Base-by-base conservation (phyloP, 2,888 invertebrate species). In the Rutpela maculata region DNA sequence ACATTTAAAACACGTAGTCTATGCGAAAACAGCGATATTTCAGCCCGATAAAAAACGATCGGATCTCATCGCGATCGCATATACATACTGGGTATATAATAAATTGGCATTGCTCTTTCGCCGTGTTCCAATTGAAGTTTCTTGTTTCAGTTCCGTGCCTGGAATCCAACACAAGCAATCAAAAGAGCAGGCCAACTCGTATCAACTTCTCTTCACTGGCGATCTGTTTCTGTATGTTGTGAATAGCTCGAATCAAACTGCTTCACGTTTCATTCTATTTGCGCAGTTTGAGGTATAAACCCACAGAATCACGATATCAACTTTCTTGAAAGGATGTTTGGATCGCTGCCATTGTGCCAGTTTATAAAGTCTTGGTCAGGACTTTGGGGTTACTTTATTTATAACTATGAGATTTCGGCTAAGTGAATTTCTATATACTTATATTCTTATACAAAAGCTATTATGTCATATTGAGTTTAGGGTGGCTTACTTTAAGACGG, bases 51-150 rank as follows among this genome's bases (percentile, higher is more conserved):
- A n/a, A 22, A 26, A 60, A 15, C 60, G 60, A 22, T 60, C 5
- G 7, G 26, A 22, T 15, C n/a, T 22, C 60, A 22, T 60, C 60
- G 15, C 11, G 12, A n/a, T 0, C 69, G 35, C 59, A 75, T 57
- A 55, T 66, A 18, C 15, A 55, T 68, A 76, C 60, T 43, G 66
- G 56, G 65, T 80, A 79, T 81, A 79, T 83, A 85, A 84, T 84
- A 84, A 84, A 86, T 86, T 83, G 84, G 84, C 81, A 83, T 84
- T 84, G 84, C 83, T 83, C 82, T 82, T 84, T 83, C 81, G 81
- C 82, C 71, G 81, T 85, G 86, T 86, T 83, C 85, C 85, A 86
- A 85, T 85, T 85, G 84, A 82, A 85, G 83, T 86, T 86, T 86
- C 86, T 85, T 85, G 86, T 85, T 85, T 84, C 85, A 55, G 78